Conservation (phyloP, 1,140 invertebrate species). For the Portunus trituberculatus region DNA sequence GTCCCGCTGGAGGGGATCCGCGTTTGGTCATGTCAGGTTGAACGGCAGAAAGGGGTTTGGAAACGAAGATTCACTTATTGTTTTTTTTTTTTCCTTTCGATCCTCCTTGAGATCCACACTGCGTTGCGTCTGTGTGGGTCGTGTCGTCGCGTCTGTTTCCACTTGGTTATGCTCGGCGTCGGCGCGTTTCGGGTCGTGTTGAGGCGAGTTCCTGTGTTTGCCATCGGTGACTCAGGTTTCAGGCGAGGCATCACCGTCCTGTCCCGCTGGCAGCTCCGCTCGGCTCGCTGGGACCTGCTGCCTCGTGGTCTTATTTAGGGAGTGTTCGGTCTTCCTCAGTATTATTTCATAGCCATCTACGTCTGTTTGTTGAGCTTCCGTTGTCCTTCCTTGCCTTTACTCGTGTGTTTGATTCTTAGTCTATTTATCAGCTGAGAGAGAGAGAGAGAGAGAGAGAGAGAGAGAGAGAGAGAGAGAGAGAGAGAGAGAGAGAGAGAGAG, state of each 20-base stretch:
- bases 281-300: neutral
- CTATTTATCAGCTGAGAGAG: neutral
- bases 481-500: slow-evolving; percentile 11
- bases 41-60: slow-evolving; percentile 60
- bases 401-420: neutral
- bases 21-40: slow-evolving; percentile 64
- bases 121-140: neutral
- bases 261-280: neutral
- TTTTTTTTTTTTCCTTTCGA: neutral
- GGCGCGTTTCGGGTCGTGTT: slow-evolving; percentile 42
- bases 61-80: slow-evolving; percentile 49
- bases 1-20: slow-evolving; percentile 4
- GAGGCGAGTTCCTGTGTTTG: slow-evolving; percentile 46
- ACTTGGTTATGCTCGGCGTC: slow-evolving; percentile 8
- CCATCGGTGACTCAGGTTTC: slow-evolving; percentile 28
- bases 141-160: neutral
- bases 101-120: neutral
- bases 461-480: slow-evolving; percentile 22
- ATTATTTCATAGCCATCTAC: no score
- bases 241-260: neutral
- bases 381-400: neutral
- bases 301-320: neutral
- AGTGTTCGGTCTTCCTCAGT: neutral
- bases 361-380: no score
- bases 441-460: slow-evolving; percentile 1